These are phyloP conservation scores for Melipona quadrifasciata DNA, from an alignment of 1,140 invertebrate species.

Conservation along the genomic window DNA sequence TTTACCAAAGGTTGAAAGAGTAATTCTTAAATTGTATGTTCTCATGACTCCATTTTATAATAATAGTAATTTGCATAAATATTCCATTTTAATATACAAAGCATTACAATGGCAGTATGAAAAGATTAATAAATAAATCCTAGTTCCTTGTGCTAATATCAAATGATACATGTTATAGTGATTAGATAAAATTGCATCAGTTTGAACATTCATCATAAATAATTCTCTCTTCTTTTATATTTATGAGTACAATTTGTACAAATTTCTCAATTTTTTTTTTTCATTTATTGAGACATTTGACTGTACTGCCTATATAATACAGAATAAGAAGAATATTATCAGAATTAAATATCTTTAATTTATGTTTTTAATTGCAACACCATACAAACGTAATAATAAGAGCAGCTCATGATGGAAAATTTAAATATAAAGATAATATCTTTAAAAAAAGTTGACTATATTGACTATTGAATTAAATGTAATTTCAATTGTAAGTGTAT, in stretches of 20 bases:
- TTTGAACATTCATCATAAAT: slow-evolving; percentile 25
- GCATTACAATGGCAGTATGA: slow-evolving; percentile 22
- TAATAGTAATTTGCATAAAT: slow-evolving; percentile 33
- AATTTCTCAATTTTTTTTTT: slow-evolving; percentile 18
- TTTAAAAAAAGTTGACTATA: slow-evolving; percentile 6
- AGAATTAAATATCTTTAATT: slow-evolving; percentile 27
- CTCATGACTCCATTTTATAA: slow-evolving; percentile 16
- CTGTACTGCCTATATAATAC: slow-evolving; percentile 2
- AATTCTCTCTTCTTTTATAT: neutral
- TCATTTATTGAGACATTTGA: slow-evolving; percentile 5
- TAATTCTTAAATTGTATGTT: slow-evolving; percentile 41
- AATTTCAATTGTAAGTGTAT: slow-evolving; percentile 21
- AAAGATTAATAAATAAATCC: slow-evolving; percentile 15
- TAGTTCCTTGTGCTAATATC: slow-evolving; percentile 37
- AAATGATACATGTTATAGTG: slow-evolving; percentile 29
- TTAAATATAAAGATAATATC: neutral
- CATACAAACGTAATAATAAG: neutral
- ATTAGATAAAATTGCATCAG: slow-evolving; percentile 13
- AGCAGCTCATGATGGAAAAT: slow-evolving; percentile 6
- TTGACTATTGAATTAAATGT: slow-evolving; percentile 1
- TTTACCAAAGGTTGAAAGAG: slow-evolving; percentile 47
- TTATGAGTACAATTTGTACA: slow-evolving; percentile 1
- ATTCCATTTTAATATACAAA: slow-evolving; percentile 42
- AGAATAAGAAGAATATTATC: neutral
- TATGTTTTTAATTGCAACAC: slow-evolving; percentile 18